phyloP scores from a whole-genome alignment of 2,888 invertebrate species.

The Furcula furcula region DNA sequence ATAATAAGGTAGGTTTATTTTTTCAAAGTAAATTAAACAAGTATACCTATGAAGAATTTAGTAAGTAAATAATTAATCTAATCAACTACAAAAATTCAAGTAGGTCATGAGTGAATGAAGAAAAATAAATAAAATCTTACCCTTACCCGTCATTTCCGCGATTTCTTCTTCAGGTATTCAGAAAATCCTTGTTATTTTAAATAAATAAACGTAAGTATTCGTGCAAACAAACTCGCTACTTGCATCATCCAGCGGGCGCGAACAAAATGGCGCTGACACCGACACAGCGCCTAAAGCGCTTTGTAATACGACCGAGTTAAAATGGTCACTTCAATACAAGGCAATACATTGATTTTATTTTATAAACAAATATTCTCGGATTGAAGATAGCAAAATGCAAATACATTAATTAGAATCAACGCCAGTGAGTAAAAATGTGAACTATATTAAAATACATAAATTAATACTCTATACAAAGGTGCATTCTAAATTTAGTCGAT shows the following conservation, averaged over 20 bases:
- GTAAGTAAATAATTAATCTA: too few relatives aligned
- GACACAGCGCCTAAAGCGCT: slow-evolving; percentile 67
- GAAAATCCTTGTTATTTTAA: not conserved
- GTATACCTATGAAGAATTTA: too few relatives aligned
- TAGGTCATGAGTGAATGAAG: slow-evolving; percentile 52
- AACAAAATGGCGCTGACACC: slow-evolving; percentile 79
- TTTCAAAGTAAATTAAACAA: too few relatives aligned
- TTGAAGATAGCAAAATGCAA: too few relatives aligned
- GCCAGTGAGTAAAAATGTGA: too few relatives aligned
- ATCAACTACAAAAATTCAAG: too few relatives aligned
- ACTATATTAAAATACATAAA: too few relatives aligned
- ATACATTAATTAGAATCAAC: too few relatives aligned
- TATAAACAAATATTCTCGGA: too few relatives aligned
- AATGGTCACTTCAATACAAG: slow-evolving; percentile 13
- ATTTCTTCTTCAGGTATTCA: slow-evolving; percentile 14
- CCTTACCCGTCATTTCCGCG: slow-evolving; percentile 30
- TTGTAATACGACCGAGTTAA: slow-evolving; percentile 55
- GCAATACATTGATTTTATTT: too few relatives aligned
- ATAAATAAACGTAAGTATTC: slow-evolving; percentile 3
- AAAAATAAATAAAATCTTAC: slow-evolving; percentile 14
- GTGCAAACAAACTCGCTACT: slow-evolving; percentile 46
- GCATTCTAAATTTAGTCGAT: slow-evolving; percentile 26
- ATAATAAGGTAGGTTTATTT: too few relatives aligned
- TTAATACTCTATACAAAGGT: too few relatives aligned
- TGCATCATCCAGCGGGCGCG: slow-evolving; percentile 70